Evolutionary conservation across 1,140 invertebrate genomes (phyloP).

Genomic region (Euura saliciscinereae): DNA sequence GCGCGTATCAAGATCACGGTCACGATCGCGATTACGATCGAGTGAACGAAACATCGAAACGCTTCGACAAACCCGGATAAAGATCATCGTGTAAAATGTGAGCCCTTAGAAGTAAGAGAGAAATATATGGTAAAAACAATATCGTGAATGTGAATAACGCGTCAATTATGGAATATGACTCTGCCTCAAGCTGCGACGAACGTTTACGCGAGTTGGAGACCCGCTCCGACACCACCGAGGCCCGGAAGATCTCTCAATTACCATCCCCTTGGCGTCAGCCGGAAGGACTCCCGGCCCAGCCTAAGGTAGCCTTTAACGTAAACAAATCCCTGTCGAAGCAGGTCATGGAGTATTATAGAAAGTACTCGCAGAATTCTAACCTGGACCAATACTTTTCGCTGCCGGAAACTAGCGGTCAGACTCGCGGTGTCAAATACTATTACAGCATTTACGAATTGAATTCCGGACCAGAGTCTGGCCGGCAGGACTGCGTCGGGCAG

Average conservation of each 20-base stretch:
- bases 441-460: constrained; percentile 41
- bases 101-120: neutral
- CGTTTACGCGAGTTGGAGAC: constrained; percentile 33
- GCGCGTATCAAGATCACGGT: too few relatives aligned
- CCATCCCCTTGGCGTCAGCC: constrained; percentile 28
- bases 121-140: constrained; percentile 19
- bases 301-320: constrained; percentile 12
- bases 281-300: constrained; percentile 18
- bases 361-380: constrained; percentile 48
- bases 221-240: constrained; percentile 11
- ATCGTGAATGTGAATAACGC: constrained; percentile 25
- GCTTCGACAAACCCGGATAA: neutral
- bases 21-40: neutral
- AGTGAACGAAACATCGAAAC: too few relatives aligned
- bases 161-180: constrained; percentile 51
- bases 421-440: constrained; percentile 41
- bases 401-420: constrained; percentile 32
- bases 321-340: constrained; percentile 45
- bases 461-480: constrained; percentile 25
- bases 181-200: constrained; percentile 46
- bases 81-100: neutral
- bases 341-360: constrained; percentile 51
- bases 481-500: constrained; percentile 33
- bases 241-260: constrained; percentile 11
- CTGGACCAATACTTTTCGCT: constrained; percentile 52